Percentiles rank a stretch among this genome's conserved stretches.
phyloP scores from a whole-genome alignment of 2,113 vertebrate species.

The Laticauda colubrina region DNA sequence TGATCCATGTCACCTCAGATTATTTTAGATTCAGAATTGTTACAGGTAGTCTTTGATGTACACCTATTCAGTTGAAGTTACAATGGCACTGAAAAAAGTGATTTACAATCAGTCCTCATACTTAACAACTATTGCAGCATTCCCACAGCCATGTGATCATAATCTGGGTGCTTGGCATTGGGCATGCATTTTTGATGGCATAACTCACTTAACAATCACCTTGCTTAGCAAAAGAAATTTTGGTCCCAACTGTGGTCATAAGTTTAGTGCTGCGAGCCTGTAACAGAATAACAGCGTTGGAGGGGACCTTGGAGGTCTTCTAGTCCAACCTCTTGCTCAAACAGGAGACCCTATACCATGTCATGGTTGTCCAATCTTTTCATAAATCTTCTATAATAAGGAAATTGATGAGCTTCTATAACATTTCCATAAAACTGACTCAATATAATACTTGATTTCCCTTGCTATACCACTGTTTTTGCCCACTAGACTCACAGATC shows the following conservation, averaged over 20 bases:
- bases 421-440: background rate
- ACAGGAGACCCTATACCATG: background rate
- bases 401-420: background rate
- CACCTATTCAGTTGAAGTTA: background rate
- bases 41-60: background rate
- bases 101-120: background rate
- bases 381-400: background rate
- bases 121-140: background rate
- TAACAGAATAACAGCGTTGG: background rate
- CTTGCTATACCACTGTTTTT: background rate
- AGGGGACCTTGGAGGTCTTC: background rate
- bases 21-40: background rate
- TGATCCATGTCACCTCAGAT: background rate
- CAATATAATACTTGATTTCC: background rate
- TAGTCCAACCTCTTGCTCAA: background rate
- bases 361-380: background rate
- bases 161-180: background rate
- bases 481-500: conserved; percentile 54
- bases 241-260: background rate
- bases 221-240: background rate
- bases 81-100: background rate
- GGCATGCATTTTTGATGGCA: background rate
- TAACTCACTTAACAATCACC: background rate
- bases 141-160: background rate
- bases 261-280: background rate